These are phyloP conservation scores for Brachionichthys hirsutus DNA, from an alignment of 2,113 vertebrate species.

Conservation along the genomic window DNA sequence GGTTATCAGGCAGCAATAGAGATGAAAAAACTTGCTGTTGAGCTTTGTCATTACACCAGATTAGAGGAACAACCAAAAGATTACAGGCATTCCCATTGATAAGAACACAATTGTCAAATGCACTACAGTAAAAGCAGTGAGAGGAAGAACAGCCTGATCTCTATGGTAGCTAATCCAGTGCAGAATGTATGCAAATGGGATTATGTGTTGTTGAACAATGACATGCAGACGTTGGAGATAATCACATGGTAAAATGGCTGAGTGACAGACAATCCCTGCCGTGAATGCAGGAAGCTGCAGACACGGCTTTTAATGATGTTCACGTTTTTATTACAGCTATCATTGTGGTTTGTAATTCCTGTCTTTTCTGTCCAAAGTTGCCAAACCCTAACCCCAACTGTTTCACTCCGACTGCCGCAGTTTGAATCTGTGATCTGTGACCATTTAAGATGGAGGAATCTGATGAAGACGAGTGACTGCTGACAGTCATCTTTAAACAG, in stretches of 20 bases:
- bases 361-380: conserved; percentile 26
- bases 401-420: conserved; percentile 41
- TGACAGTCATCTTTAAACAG: too few species aligned
- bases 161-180: too few species aligned
- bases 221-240: conserved; percentile 8
- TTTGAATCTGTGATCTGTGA: conserved; percentile 41
- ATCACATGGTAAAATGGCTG: conserved; percentile 21
- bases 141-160: too few species aligned
- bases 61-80: too few species aligned
- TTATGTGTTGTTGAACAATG: neutral
- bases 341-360: conserved; percentile 14
- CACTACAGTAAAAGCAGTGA: too few species aligned
- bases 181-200: too few species aligned
- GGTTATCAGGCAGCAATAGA: too few species aligned
- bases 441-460: conserved; percentile 15
- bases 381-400: conserved; percentile 31
- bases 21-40: too few species aligned
- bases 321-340: neutral
- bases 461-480: neutral
- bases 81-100: too few species aligned
- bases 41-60: too few species aligned
- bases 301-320: too few species aligned
- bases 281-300: conserved; percentile 18
- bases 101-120: too few species aligned
- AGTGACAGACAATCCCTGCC: conserved; percentile 16